These are phyloP conservation scores for Augochlorella aurata DNA, from an alignment of 2,888 invertebrate genomes.

Conservation along the genomic window DNA sequence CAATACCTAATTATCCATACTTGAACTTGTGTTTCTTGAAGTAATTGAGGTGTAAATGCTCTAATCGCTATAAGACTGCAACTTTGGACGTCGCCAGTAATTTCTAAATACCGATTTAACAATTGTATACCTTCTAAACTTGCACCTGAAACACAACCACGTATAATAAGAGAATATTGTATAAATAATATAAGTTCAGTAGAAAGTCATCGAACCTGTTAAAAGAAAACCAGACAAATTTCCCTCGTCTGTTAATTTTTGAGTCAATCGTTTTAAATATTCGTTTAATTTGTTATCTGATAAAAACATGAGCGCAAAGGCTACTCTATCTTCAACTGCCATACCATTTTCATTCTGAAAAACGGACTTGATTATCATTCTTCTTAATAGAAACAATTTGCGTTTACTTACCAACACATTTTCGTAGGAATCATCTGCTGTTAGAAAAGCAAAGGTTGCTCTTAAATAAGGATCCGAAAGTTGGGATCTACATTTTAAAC, in stretches of 20 bases:
- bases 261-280: constrained; percentile 88
- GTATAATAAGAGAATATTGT: neutral
- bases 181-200: neutral
- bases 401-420: constrained; percentile 86
- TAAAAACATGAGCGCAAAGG: constrained; percentile 94
- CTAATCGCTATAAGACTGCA: constrained; percentile 91
- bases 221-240: constrained; percentile 92
- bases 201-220: constrained; percentile 84
- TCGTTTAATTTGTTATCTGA: constrained; percentile 91
- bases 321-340: constrained; percentile 93
- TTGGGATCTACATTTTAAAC: constrained; percentile 88
- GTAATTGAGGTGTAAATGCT: constrained; percentile 88
- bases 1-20: constrained; percentile 87
- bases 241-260: constrained; percentile 88
- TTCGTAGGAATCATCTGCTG: constrained; percentile 90
- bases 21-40: constrained; percentile 85
- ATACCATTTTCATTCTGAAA: constrained; percentile 91
- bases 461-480: constrained; percentile 95
- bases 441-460: constrained; percentile 95
- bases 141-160: constrained; percentile 83
- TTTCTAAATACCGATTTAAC: constrained; percentile 93
- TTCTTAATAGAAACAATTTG: neutral
- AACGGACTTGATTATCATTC: neutral
- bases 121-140: constrained; percentile 89
- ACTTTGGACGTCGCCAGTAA: constrained; percentile 95